Evolutionary conservation across 2,797 vertebrate genomes (phyloP), one percentile per base, ranked within the genome.

Genomic region (Phrynocephalus forsythii): DNA sequence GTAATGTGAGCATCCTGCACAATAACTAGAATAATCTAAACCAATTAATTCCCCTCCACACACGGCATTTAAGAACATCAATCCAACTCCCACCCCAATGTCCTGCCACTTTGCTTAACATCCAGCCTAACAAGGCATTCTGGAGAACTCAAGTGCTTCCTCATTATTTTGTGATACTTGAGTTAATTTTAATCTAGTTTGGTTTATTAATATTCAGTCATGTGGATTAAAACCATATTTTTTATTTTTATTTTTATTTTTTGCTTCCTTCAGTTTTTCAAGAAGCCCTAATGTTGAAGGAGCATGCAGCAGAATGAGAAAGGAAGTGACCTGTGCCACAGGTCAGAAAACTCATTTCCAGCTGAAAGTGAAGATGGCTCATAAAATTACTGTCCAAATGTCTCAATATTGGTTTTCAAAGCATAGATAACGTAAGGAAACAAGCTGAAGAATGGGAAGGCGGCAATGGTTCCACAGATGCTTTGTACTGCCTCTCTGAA

Each of bases 401-500:
- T 68, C 76, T 60, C 60, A 85, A 30, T 84, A 84, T 73, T 79
- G 76, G 26, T 0, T 20, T 48, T 87, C 86, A 76, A 33, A 75
- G 44, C 69, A 86, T 77, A 84, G 44, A 7, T 68, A 56, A 87
- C 11, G 1, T 1, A 10, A 24, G 3, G 28, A 80, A 84, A 80
- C 44, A 76, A 69, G 28, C 56, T 3, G 30, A n/a, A 7, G 72
- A 68, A 6, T 52, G 33, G 76, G 24, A 83, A 82, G 30, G 20
- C 48, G 24, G 22, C 7, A 56, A 60, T 60, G 10, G 33, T 44
- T 44, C 22, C 63, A 48, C 66, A 44, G 33, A 30, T 56, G 71
- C 75, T 71, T 87, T 69, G 28, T 48, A 68, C 0, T 44, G 76
- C 66, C 20, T 48, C 75, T 10, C 10, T 76, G 83, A 48, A 81